Base-by-base conservation (phyloP, 2,888 invertebrate genomes). In the Chromoteleia sp. region DNA sequence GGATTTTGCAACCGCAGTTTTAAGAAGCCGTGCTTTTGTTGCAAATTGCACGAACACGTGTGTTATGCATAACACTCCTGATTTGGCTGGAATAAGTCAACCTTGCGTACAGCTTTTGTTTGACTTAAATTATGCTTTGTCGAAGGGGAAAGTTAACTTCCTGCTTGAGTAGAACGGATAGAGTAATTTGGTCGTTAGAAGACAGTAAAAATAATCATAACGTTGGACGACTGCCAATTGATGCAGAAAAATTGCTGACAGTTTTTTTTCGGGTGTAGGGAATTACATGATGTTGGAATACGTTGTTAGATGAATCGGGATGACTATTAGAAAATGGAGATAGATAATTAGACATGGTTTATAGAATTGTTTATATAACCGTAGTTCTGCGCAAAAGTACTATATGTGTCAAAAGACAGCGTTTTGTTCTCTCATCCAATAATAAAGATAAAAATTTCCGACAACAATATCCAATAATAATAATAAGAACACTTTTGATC, bases 161-260 rank as follows among this genome's bases (percentile, higher is more conserved):
- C 39, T n/a, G 39, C 12, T 39, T 12, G 6, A 3, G 12, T 12
- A 12, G 39, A 12, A 12, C 3, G 12, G 12, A n/a, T 2, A 2
- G 39, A 17, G 43, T 43, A 43, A 43, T 43, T 43, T 15, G 8
- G 17, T 17, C 17, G 43, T 43, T 17, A 17, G n/a, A 17, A 17
- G 43, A 10, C 19, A 17, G 19, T 43, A 15, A 17, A 17, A 43
- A 43, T 43, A 17, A 43, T 43, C 43, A 43, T 43, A 43, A 43
- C 17, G 43, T 17, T 43, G 43, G 43, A 43, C 15, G 17, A 43
- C 43, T 17, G 43, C 43, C 43, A 43, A 43, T 17, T 43, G 43
- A 43, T 17, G 43, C 43, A 17, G 43, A 17, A 43, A 43, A 17
- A 17, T 8, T 15, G 17, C 17, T 41, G 7, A 17, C 17, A 0